Conservation (phyloP, 1,140 invertebrate species). For the Drosophila pandora region DNA sequence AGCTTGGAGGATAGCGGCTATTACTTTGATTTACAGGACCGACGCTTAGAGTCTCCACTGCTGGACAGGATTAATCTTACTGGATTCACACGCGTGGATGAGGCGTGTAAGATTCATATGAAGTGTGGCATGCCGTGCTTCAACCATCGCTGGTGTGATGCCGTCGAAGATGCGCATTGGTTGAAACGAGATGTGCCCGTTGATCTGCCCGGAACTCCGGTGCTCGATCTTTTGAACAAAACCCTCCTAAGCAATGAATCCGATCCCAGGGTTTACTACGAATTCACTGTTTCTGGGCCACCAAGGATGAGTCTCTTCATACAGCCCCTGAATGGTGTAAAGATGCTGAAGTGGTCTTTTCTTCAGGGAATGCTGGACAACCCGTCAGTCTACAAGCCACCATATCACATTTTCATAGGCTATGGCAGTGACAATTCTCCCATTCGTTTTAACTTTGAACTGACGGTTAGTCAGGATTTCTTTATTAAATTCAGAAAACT, state of each 20-base stretch:
- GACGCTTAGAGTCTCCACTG: slow-evolving; percentile 87
- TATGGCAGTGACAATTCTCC: slow-evolving; percentile 86
- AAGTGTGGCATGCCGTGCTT: slow-evolving; percentile 91
- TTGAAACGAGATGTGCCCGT: slow-evolving; percentile 49
- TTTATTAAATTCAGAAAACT: neutral
- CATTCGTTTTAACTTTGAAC: slow-evolving; percentile 86
- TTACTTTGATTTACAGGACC: slow-evolving; percentile 90
- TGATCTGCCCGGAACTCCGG: slow-evolving; percentile 43
- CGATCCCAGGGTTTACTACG: slow-evolving; percentile 19
- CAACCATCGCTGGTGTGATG: slow-evolving; percentile 84
- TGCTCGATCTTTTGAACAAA: slow-evolving; percentile 50
- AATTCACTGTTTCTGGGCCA: slow-evolving; percentile 85
- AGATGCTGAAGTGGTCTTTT: slow-evolving; percentile 60
- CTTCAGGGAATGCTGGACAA: slow-evolving; percentile 85
- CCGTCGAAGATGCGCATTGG: slow-evolving; percentile 56
- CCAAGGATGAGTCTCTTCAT: slow-evolving; percentile 85
- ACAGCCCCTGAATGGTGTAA: slow-evolving; percentile 43
- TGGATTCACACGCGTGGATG: slow-evolving; percentile 85
- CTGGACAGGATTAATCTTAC: slow-evolving; percentile 82
- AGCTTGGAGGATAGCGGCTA: slow-evolving; percentile 87
- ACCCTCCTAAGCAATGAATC: slow-evolving; percentile 9
- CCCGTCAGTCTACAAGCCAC: slow-evolving; percentile 85
- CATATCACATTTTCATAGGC: slow-evolving; percentile 89
- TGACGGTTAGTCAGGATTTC: slow-evolving; percentile 28
- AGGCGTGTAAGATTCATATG: slow-evolving; percentile 87